Conservation (phyloP, 2,888 invertebrate genomes). For the Stenurella melanura region DNA sequence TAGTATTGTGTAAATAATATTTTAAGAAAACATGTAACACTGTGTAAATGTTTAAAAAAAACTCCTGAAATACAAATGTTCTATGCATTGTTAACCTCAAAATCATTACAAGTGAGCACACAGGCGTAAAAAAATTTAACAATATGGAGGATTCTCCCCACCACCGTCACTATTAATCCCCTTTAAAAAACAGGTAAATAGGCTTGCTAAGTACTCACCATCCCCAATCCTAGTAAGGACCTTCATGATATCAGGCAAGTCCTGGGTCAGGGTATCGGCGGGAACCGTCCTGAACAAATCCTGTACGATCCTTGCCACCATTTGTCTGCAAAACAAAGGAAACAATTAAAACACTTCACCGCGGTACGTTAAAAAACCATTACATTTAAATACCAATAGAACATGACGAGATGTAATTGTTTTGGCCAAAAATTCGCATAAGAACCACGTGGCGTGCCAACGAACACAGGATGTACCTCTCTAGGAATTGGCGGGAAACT, state of each 20-base stretch:
- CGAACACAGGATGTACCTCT: slow-evolving; percentile 37
- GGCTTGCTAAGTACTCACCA: slow-evolving; percentile 68
- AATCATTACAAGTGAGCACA: background rate
- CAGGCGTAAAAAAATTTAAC: background rate
- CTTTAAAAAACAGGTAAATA: slow-evolving; percentile 9
- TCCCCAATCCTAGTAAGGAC: slow-evolving; percentile 73
- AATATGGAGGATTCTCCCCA: slow-evolving; percentile 2
- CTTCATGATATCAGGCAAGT: slow-evolving; percentile 74
- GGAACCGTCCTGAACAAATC: slow-evolving; percentile 75
- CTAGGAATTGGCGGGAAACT: slow-evolving; percentile 50
- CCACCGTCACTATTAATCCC: background rate
- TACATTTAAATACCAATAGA: background rate
- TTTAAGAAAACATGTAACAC: no score
- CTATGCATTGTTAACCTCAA: background rate
- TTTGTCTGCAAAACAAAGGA: slow-evolving; percentile 75
- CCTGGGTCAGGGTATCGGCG: slow-evolving; percentile 68
- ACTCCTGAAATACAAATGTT: background rate
- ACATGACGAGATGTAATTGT: background rate
- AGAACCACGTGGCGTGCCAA: slow-evolving; percentile 33
- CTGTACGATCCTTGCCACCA: slow-evolving; percentile 77
- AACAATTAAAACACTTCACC: background rate
- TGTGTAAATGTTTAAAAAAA: no score
- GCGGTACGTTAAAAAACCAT: background rate
- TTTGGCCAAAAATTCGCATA: background rate
- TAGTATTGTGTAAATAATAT: no score